Conservation (phyloP, 1,140 invertebrate species). For the Acromyrmex echinatior region DNA sequence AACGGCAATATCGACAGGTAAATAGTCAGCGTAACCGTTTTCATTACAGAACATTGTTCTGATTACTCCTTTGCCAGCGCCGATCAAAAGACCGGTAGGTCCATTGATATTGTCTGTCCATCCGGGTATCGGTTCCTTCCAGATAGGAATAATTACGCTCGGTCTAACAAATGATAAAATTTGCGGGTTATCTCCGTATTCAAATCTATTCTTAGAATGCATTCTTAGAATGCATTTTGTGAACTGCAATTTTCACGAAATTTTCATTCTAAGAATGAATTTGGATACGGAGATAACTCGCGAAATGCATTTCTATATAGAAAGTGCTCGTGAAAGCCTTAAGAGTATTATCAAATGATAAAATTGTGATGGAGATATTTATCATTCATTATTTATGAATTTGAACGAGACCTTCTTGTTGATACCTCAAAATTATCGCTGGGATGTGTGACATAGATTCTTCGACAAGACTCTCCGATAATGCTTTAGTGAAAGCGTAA, state of each 20-base stretch:
- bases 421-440: conserved; percentile 93
- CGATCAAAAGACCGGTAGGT: conserved; percentile 92
- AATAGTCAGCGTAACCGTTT: conserved; percentile 93
- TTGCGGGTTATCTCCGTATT: too few relatives aligned
- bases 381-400: background rate
- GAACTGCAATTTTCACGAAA: too few relatives aligned
- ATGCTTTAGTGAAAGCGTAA: conserved; percentile 96
- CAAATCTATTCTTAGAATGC: too few relatives aligned
- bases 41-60: conserved; percentile 94
- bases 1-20: conserved; percentile 94
- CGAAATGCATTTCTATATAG: too few relatives aligned
- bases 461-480: conserved; percentile 93
- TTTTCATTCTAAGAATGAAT: too few relatives aligned
- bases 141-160: conserved; percentile 91
- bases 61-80: conserved; percentile 94
- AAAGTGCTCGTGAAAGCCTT: too few relatives aligned
- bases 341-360: background rate
- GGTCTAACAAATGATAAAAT: conserved; percentile 75
- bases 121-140: conserved; percentile 93
- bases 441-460: conserved; percentile 93
- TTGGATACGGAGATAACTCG: too few relatives aligned
- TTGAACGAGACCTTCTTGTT: background rate
- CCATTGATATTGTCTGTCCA: conserved; percentile 99
- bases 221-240: too few relatives aligned
- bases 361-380: background rate